Evolutionary conservation across 2,113 vertebrate species (phyloP).

Genomic region (Pelmatolapia mariae): DNA sequence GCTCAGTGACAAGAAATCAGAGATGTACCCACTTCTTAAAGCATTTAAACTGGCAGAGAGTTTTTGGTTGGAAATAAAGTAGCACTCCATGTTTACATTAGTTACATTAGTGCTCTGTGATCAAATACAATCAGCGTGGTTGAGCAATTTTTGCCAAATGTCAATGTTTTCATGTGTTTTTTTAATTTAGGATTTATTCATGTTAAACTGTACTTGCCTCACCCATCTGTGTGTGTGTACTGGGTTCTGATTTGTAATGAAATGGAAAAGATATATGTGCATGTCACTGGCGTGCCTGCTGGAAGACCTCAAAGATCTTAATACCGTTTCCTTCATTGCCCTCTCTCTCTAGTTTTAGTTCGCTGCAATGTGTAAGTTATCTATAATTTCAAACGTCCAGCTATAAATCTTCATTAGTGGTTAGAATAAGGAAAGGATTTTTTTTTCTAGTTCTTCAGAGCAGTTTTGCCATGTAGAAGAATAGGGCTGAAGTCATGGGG

Average conservation of each 20-base stretch:
- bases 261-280: not conserved
- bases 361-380: constrained; percentile 62
- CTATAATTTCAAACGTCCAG: constrained; percentile 52
- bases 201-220: not conserved
- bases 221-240: not conserved
- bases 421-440: constrained; percentile 37
- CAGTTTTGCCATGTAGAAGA: constrained; percentile 43
- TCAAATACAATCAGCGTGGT: not conserved
- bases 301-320: constrained; percentile 18
- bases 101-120: not conserved
- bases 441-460: constrained; percentile 49
- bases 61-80: not conserved
- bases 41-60: not conserved
- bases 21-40: not conserved
- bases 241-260: not conserved
- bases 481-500: constrained; percentile 19
- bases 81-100: not conserved
- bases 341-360: not conserved
- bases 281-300: constrained; percentile 12
- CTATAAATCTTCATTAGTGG: constrained; percentile 72
- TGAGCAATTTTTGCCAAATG: not conserved
- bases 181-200: not conserved
- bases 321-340: not conserved
- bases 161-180: not conserved
- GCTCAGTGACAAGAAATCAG: not conserved